Evolutionary conservation across 53 echinoderm and acorn worm species (phyloP).

Genomic region (Stichopus horrens): DNA sequence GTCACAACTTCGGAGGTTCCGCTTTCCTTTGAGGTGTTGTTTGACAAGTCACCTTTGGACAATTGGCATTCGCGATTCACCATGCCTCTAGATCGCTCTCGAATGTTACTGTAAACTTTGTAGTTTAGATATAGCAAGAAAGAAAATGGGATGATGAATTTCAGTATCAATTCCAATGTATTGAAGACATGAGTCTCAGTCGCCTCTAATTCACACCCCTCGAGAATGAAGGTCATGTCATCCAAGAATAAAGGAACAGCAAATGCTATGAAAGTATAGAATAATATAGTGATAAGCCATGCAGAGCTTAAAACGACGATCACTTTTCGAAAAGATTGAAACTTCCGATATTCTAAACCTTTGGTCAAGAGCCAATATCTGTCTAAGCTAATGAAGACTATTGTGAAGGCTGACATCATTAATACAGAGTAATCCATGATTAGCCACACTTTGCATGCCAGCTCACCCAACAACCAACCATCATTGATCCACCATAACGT

Average conservation of each 20-base stretch:
- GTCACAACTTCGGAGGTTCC: neutral
- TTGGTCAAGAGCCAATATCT: slow-evolving; percentile 90
- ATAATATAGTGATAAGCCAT: slow-evolving; percentile 55
- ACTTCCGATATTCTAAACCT: slow-evolving; percentile 67
- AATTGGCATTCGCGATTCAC: slow-evolving; percentile 38
- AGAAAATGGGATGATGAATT: slow-evolving; percentile 69
- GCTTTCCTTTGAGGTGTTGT: neutral
- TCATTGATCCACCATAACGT: slow-evolving; percentile 55
- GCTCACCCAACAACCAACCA: slow-evolving; percentile 58
- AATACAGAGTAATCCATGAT: slow-evolving; percentile 64
- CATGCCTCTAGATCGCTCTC: slow-evolving; percentile 63
- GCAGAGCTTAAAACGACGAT: slow-evolving; percentile 10
- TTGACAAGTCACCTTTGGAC: neutral
- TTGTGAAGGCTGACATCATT: slow-evolving; percentile 62
- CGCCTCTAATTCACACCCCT: slow-evolving; percentile 75
- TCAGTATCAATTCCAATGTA: slow-evolving; percentile 49
- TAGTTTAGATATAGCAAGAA: slow-evolving; percentile 60
- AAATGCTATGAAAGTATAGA: slow-evolving; percentile 62
- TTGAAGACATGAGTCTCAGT: slow-evolving; percentile 47
- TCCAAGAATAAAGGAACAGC: slow-evolving; percentile 49
- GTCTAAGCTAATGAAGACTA: slow-evolving; percentile 82
- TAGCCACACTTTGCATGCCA: slow-evolving; percentile 61
- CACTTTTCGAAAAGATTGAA: slow-evolving; percentile 59
- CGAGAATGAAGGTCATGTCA: slow-evolving; percentile 11
- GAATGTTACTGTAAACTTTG: slow-evolving; percentile 72